Evolutionary conservation across 2,797 vertebrate genomes (phyloP), one percentile per base, ranked within the genome.

Genomic region (Dicrostonyx torquatus): DNA sequence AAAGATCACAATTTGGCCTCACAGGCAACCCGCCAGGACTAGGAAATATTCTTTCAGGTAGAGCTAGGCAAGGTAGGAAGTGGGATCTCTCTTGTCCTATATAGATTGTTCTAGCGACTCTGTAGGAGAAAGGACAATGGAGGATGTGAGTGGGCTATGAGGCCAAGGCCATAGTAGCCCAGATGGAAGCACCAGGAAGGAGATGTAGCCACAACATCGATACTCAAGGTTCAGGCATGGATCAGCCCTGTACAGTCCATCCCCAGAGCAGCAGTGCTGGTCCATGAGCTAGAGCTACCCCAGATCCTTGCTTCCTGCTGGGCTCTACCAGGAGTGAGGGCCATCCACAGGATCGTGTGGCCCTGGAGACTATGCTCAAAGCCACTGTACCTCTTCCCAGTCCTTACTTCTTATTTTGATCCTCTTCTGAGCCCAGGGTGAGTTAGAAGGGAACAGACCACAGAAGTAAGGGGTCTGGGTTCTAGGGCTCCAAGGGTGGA

Each of bases 361-460:
- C 37, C 37, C 10, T 9, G 24, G 58, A n/a, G 75, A 48, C 50
- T 9, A 0, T 22, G 50, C 72, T 24, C 11, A 24, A 24, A 84
- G 34, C 4, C 0, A 15, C 29, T 12, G 31, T 58, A 12, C 10
- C 31, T 15, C 89, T 73, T 45, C 62, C 75, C 6, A 3, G 10
- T 29, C 8, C 0, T 14, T 6, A 3, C 53, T 18, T 40, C 6
- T 13, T 40, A 18, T 10, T 20, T 2, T 6, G 68, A 60, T 50
- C 64, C 60, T 62, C 40, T 87, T 73, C n/a, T 72, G 66, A 86
- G 66, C 50, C 66, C 48, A 58, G 77, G 0, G 14, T 18, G 58
- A 45, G 26, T 43, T 53, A 26, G 37, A 40, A 58, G 2, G 31
- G 34, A 34, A 34, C 6, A 37, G 53, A 24, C 1, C 11, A 2